phyloP scores from a whole-genome alignment of 1,140 invertebrate species.

The Eumeta japonica region DNA sequence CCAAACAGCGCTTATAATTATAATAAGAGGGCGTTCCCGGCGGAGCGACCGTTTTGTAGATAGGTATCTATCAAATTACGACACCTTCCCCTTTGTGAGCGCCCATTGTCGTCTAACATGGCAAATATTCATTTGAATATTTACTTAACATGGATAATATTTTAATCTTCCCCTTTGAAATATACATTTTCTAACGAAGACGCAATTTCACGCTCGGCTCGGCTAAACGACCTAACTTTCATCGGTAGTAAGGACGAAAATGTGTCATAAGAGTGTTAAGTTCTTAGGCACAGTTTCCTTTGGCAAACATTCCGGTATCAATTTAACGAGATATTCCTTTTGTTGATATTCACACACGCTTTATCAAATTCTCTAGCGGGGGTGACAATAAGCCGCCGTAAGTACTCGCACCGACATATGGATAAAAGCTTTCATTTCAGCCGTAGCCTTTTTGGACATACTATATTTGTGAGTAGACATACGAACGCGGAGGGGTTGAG shows the following conservation, averaged over 20 bases:
- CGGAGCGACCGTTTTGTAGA: slow-evolving; percentile 52
- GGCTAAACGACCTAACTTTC: slow-evolving; percentile 30
- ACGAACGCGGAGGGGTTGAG: too few species aligned
- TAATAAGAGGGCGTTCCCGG: slow-evolving; percentile 47
- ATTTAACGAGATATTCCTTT: slow-evolving; percentile 59
- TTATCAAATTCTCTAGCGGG: slow-evolving; percentile 58
- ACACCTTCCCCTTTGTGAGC: slow-evolving; percentile 31
- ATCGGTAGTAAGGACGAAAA: slow-evolving; percentile 20
- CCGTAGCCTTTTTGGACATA: slow-evolving; percentile 50
- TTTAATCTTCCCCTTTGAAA: slow-evolving; percentile 60
- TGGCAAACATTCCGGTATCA: slow-evolving; percentile 34
- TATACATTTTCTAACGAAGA: slow-evolving; percentile 56
- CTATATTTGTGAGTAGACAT: slow-evolving; percentile 21
- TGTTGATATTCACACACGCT: slow-evolving; percentile 59
- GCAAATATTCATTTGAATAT: slow-evolving; percentile 62
- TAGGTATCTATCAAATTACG: slow-evolving; percentile 54
- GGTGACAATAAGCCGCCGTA: slow-evolving; percentile 57
- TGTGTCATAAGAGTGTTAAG: slow-evolving; percentile 12
- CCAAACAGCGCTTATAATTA: slow-evolving; percentile 51
- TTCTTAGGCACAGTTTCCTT: neutral
- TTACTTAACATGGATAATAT: slow-evolving; percentile 62
- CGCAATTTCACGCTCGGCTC: slow-evolving; percentile 52
- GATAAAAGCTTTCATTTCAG: slow-evolving; percentile 58
- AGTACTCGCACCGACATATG: slow-evolving; percentile 56
- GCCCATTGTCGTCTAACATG: slow-evolving; percentile 54